A percentile compares a stretch with the other conserved stretches of the same genome.
These are phyloP conservation scores for Rhaphigaster nebulosa DNA, from an alignment of 2,888 invertebrate genomes.

Conservation along the genomic window DNA sequence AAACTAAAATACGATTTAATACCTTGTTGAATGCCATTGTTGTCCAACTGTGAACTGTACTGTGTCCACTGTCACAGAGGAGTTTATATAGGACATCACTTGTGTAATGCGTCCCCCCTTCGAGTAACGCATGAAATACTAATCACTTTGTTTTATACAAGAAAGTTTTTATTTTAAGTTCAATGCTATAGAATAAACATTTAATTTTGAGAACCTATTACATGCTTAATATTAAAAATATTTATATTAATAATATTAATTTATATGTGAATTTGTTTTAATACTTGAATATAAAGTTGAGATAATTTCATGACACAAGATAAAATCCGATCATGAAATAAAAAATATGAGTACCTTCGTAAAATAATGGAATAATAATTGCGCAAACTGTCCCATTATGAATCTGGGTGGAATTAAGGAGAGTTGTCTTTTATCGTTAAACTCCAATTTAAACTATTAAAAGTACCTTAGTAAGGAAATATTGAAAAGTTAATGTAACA, in stretches of 20 bases:
- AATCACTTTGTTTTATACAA: constrained; percentile 26
- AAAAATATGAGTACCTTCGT: too few relatives aligned
- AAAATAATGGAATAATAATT: too few relatives aligned
- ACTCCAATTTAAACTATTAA: too few relatives aligned
- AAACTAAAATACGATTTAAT: not conserved
- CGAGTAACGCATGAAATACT: constrained; percentile 10
- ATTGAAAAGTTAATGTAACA: too few relatives aligned
- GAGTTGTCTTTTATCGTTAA: too few relatives aligned
- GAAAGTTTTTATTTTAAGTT: constrained; percentile 3
- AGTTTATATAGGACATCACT: constrained; percentile 30
- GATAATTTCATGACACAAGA: not conserved
- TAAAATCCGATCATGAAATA: not conserved
- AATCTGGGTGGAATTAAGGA: too few relatives aligned
- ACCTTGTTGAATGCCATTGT: constrained; percentile 28
- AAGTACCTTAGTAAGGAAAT: too few relatives aligned
- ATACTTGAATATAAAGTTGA: too few relatives aligned
- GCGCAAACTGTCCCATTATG: too few relatives aligned
- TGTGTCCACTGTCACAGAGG: not conserved
- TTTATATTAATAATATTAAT: too few relatives aligned
- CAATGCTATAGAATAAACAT: not conserved
- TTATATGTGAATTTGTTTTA: too few relatives aligned
- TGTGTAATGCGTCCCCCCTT: constrained; percentile 13
- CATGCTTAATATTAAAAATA: too few relatives aligned
- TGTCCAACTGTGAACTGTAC: constrained; percentile 23
- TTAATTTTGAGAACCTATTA: not conserved